Percentiles rank a stretch among this genome's conserved stretches.
Evolutionary conservation across 2,888 invertebrate species (phyloP).

Genomic region (Dromius quadrimaculatus): DNA sequence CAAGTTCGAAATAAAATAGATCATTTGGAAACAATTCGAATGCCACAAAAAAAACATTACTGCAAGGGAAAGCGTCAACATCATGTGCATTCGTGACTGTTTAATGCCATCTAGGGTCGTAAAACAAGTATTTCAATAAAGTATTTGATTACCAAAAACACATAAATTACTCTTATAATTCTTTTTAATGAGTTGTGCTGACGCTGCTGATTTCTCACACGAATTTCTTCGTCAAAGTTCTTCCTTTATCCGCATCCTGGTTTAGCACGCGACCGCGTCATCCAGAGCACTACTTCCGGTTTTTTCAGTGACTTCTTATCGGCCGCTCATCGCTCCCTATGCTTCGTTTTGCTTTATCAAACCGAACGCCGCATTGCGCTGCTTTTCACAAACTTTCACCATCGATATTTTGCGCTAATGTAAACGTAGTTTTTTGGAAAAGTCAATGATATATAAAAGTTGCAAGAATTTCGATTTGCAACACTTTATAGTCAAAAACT

Average conservation of each 20-base stretch:
- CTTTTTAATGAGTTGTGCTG: too few relatives aligned
- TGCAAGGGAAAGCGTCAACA: too few relatives aligned
- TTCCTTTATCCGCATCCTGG: constrained; percentile 9
- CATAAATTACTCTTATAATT: too few relatives aligned
- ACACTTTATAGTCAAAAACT: too few relatives aligned
- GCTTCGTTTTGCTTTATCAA: neutral
- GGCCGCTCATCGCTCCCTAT: constrained; percentile 13
- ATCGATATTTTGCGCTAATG: neutral
- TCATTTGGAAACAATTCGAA: too few relatives aligned
- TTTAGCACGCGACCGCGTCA: constrained; percentile 6
- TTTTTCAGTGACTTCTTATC: constrained; percentile 25
- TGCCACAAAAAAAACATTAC: too few relatives aligned
- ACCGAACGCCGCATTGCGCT: constrained; percentile 34
- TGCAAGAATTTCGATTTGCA: neutral
- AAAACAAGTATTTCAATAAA: constrained; percentile 19
- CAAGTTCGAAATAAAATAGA: too few relatives aligned
- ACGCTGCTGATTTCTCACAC: neutral
- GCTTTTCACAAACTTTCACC: too few relatives aligned
- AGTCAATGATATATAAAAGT: neutral
- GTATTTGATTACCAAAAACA: too few relatives aligned
- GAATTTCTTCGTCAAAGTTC: neutral
- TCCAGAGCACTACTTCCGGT: constrained; percentile 13
- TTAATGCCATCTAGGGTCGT: neutral
- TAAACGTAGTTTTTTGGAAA: neutral
- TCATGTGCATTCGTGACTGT: too few relatives aligned